These are phyloP conservation scores for Conus betulinus DNA, from an alignment of 1,140 invertebrate genomes.

Conservation along the genomic window DNA sequence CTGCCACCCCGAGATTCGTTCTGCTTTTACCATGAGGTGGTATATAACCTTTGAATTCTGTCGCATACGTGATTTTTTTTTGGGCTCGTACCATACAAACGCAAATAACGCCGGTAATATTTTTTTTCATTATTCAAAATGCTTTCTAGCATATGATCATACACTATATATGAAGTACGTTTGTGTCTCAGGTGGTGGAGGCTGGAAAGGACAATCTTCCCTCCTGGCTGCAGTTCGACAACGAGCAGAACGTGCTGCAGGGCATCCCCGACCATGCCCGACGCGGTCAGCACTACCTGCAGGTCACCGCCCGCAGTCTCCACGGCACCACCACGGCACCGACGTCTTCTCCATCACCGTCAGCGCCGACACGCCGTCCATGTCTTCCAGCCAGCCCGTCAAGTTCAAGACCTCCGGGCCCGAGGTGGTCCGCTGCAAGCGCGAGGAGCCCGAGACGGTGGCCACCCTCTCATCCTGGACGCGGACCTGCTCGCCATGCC, in stretches of 20 bases:
- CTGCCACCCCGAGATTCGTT: too few species aligned
- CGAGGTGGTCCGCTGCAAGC: slow-evolving; percentile 63
- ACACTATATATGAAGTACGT: neutral
- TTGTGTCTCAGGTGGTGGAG: slow-evolving; percentile 71
- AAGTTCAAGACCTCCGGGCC: slow-evolving; percentile 43
- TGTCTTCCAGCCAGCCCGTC: slow-evolving; percentile 38
- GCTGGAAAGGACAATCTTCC: slow-evolving; percentile 71
- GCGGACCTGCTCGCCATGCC: slow-evolving; percentile 62
- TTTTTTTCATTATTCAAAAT: too few species aligned
- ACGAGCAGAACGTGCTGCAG: slow-evolving; percentile 73
- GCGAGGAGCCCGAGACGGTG: slow-evolving; percentile 68
- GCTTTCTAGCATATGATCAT: too few species aligned
- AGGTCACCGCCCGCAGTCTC: slow-evolving; percentile 75
- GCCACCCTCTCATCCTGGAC: slow-evolving; percentile 70
- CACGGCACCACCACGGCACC: slow-evolving; percentile 41
- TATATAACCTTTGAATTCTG: too few species aligned
- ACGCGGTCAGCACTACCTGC: slow-evolving; percentile 79
- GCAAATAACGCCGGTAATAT: too few species aligned
- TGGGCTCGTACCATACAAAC: too few species aligned
- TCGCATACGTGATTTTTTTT: too few species aligned
- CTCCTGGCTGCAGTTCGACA: slow-evolving; percentile 74
- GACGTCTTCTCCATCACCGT: slow-evolving; percentile 68
- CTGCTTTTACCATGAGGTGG: too few species aligned
- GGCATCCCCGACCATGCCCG: slow-evolving; percentile 79
- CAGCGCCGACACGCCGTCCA: slow-evolving; percentile 50